Percentiles rank a stretch among this genome's conserved stretches.
These are phyloP conservation scores for Mirza zaza DNA, from an alignment of 2,113 vertebrate genomes.

Conservation along the genomic window DNA sequence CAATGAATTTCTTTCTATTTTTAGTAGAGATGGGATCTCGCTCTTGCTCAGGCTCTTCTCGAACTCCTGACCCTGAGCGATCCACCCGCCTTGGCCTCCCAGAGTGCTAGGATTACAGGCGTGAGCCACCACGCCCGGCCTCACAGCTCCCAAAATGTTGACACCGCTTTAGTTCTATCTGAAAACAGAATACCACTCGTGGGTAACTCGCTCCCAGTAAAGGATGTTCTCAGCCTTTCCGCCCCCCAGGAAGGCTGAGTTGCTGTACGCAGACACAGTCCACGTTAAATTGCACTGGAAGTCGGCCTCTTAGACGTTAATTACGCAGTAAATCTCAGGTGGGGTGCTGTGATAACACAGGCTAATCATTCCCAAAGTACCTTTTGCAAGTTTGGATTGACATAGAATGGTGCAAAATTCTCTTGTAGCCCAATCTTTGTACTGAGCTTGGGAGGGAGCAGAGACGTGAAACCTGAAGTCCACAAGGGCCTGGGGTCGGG, in stretches of 20 bases:
- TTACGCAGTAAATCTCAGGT: fast-evolving
- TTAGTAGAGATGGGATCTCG: too few relatives aligned
- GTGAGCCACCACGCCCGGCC: too few relatives aligned
- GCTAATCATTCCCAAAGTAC: not conserved
- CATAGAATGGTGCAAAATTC: not conserved
- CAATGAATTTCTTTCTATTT: too few relatives aligned
- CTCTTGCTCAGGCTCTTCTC: too few relatives aligned
- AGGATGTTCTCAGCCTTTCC: not conserved
- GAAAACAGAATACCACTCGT: not conserved
- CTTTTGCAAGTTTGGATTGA: not conserved
- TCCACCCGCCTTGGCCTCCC: too few relatives aligned
- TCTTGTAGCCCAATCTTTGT: not conserved
- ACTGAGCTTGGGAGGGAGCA: not conserved
- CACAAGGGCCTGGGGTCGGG: fast-evolving
- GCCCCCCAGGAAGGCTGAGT: not conserved
- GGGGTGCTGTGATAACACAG: fast-evolving
- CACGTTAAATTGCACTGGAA: fast-evolving
- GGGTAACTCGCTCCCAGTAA: not conserved
- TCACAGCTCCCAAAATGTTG: not conserved
- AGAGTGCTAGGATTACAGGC: too few relatives aligned
- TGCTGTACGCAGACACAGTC: not conserved
- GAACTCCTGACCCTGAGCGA: too few relatives aligned
- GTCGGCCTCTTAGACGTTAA: too few relatives aligned
- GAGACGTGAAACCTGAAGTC: not conserved
- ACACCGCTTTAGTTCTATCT: not conserved